Base-by-base conservation (phyloP, 92 coral and sea anemone genomes). In the Umimayanthus chanpuru region DNA sequence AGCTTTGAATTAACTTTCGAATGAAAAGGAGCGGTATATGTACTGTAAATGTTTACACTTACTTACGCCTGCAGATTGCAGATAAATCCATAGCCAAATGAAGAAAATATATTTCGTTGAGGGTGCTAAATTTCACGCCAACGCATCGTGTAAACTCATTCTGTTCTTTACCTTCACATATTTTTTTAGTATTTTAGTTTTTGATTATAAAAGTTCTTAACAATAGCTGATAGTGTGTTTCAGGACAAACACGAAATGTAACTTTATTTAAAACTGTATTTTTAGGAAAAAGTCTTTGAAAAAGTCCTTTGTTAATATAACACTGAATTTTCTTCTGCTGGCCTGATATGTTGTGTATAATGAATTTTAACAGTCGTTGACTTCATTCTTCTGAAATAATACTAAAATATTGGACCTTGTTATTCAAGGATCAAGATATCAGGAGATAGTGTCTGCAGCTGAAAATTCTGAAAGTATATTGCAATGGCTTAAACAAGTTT, bases 381-480 rank as follows among this genome's bases (percentile, higher is more conserved):
- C 25, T 79, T 25, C 6, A 11, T 29, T 50, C 56, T n/a, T 38
- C 82, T 38, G 39, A 28, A 18, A 80, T 7, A 47, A 25, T 28
- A 80, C 28, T 67, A 53, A 20, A 80, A 80, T 26, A 26, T 80
- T 80, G 43, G 44, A 38, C 47, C 84, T 55, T 55, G 30, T 55
- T 56, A 5, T 65, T 32, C 58, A 29, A 30, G 49, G 49, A 80
- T 80, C 67, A 32, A 30, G 26, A 10, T 55, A 32, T 30, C 10
- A 29, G 29, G 28, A 80, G 44, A 80, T 53, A 25, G 72, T 55
- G 47, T 32, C 5, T 30, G 84, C 71, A 56, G 70, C 84, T 80
- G 71, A 56, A 30, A 30, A 28, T 58, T 30, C 44, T 61, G 68
- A 61, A 3, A 12, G 58, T 18, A 53, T 12, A 11, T n/a, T 9